These are phyloP conservation scores for Aphaenogaster ashmeadi DNA, from an alignment of 1,140 invertebrate genomes.

Conservation along the genomic window DNA sequence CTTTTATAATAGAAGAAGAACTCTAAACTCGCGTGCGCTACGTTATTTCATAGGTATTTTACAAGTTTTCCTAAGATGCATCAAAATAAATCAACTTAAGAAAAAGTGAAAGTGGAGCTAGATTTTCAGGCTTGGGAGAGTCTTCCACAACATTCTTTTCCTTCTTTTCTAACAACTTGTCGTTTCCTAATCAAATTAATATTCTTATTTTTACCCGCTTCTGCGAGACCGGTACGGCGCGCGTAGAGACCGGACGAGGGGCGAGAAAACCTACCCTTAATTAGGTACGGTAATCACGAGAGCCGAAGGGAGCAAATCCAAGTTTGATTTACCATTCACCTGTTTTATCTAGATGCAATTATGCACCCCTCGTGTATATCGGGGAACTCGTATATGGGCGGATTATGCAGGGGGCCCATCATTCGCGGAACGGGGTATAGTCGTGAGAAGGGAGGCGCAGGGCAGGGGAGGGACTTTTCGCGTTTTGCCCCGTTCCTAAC, in stretches of 20 bases:
- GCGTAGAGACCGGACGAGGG: not conserved
- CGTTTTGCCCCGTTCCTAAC: slow-evolving; percentile 68
- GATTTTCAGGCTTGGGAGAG: not conserved
- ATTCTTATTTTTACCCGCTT: not conserved
- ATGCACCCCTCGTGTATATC: slow-evolving; percentile 78
- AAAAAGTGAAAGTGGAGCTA: not conserved
- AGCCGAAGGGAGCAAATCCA: slow-evolving; percentile 73
- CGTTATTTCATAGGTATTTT: slow-evolving; percentile 13
- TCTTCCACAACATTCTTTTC: slow-evolving; percentile 15
- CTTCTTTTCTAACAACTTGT: not conserved
- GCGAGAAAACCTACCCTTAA: slow-evolving; percentile 62
- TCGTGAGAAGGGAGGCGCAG: not conserved
- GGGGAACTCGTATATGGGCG: slow-evolving; percentile 72
- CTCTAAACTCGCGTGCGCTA: not conserved
- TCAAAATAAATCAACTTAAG: not conserved
- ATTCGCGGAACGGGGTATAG: slow-evolving; percentile 49
- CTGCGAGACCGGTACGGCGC: not conserved
- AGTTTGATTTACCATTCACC: slow-evolving; percentile 80
- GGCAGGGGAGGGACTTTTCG: slow-evolving; percentile 64
- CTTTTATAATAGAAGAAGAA: not conserved
- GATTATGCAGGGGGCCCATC: slow-evolving; percentile 73
- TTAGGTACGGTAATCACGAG: slow-evolving; percentile 74
- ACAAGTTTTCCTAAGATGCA: slow-evolving; percentile 1
- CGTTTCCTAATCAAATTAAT: slow-evolving; percentile 23
- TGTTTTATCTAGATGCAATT: slow-evolving; percentile 81